Percentiles rank a stretch among this genome's conserved stretches.
phyloP scores from a whole-genome alignment of 2,113 vertebrate species.

The Python bivittatus region DNA sequence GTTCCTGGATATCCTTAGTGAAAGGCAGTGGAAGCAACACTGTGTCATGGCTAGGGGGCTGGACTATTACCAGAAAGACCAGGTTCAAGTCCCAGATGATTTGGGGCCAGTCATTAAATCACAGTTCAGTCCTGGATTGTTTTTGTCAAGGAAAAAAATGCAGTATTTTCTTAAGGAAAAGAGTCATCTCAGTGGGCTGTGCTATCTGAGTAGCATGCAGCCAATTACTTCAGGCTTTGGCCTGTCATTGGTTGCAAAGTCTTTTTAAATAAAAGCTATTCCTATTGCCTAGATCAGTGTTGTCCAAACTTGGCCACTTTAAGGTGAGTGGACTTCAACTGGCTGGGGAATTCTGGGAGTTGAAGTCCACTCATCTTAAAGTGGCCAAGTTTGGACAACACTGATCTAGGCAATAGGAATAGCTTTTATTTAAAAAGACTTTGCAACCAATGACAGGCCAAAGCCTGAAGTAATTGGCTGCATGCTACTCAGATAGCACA shows the following conservation, averaged over 20 bases:
- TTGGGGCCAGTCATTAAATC: neutral
- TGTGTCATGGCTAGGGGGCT: no score
- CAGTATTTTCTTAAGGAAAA: neutral
- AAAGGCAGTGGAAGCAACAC: no score
- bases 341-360: no score
- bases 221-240: constrained; percentile 62
- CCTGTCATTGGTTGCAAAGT: constrained; percentile 57
- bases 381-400: no score
- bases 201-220: neutral
- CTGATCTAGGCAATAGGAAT: constrained; percentile 62
- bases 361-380: no score
- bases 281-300: constrained; percentile 61
- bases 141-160: constrained; percentile 38
- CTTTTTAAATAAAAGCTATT: constrained; percentile 72
- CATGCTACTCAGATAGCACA: no score
- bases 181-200: neutral
- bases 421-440: constrained; percentile 71
- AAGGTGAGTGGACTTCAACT: no score
- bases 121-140: neutral
- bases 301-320: no score
- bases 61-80: no score
- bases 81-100: no score
- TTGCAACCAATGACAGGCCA: constrained; percentile 55
- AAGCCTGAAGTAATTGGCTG: constrained; percentile 66
- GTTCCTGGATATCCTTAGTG: no score